Evolutionary conservation across 64 coral and sea anemone genomes (phyloP).

Genomic region (Pocillopora damicornis): DNA sequence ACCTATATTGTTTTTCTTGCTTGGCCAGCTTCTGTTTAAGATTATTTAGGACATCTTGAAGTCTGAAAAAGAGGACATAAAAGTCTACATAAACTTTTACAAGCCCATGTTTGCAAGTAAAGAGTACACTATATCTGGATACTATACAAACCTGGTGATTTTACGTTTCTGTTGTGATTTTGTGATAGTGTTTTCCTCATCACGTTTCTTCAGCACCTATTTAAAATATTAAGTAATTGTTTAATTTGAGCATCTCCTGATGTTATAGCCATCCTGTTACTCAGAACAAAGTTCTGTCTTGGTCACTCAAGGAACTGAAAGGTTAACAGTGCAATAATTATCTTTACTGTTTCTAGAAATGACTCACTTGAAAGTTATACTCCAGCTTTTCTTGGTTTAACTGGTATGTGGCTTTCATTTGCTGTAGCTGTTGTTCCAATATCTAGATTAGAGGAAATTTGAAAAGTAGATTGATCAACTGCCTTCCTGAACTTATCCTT

Average conservation of each 20-base stretch:
- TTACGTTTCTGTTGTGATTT: conserved; percentile 99
- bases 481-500: neutral
- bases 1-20: conserved; percentile 97
- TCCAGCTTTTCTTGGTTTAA: conserved; percentile 98
- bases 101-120: neutral
- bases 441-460: conserved; percentile 43
- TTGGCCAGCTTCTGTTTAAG: conserved; percentile 93
- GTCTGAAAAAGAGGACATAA: conserved; percentile 31
- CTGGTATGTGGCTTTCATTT: conserved; percentile 99
- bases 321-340: too few relatives aligned
- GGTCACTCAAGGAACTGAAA: too few relatives aligned
- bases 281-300: neutral
- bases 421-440: conserved; percentile 94
- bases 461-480: neutral
- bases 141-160: conserved; percentile 81
- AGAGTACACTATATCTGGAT: neutral
- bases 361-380: conserved; percentile 92
- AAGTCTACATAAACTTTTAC: neutral
- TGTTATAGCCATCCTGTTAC: neutral
- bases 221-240: neutral
- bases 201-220: conserved; percentile 93
- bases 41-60: conserved; percentile 97
- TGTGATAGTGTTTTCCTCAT: conserved; percentile 99
- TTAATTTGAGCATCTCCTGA: neutral
- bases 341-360: neutral